A percentile compares a stretch with the other conserved stretches of the same genome.
Evolutionary conservation across 2,888 invertebrate species (phyloP).

Genomic region (Brachylomia viminalis): DNA sequence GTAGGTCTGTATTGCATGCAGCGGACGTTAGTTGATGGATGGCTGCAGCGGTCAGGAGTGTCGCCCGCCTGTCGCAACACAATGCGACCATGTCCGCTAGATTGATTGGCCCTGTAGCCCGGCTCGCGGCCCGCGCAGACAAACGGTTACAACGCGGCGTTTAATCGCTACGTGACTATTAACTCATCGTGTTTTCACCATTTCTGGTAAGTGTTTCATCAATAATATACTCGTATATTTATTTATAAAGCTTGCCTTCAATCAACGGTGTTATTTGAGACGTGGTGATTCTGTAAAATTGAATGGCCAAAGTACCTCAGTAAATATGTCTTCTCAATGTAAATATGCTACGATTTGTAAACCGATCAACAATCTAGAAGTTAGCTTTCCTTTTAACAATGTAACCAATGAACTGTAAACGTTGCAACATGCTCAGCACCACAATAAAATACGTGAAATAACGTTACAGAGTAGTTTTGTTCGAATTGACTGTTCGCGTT

Average conservation of each 20-base stretch:
- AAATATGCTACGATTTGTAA: conserved; percentile 20
- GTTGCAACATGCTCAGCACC: conserved; percentile 19
- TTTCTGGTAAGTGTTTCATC: conserved; percentile 18
- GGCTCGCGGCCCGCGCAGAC: conserved; percentile 44
- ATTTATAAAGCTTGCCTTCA: neutral
- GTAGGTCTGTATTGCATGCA: conserved; percentile 43
- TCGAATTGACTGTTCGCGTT: conserved; percentile 48
- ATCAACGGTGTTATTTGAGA: conserved; percentile 18
- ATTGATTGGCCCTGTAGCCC: conserved; percentile 68
- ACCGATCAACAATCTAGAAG: conserved; percentile 19
- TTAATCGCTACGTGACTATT: conserved; percentile 38
- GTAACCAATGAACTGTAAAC: conserved; percentile 21
- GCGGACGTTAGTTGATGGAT: conserved; percentile 69
- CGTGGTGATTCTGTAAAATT: conserved; percentile 4
- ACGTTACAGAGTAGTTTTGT: conserved; percentile 35
- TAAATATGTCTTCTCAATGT: conserved; percentile 13
- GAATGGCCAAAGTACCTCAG: neutral
- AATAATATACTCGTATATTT: conserved; percentile 10
- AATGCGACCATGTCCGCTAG: conserved; percentile 71
- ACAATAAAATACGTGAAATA: conserved; percentile 40
- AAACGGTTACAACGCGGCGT: conserved; percentile 45
- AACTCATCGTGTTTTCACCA: conserved; percentile 3
- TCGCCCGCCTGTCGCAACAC: conserved; percentile 71
- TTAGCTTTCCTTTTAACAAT: conserved; percentile 36
- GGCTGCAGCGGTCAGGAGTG: conserved; percentile 63